These are phyloP conservation scores for Sinella curviseta DNA, from an alignment of 1,140 invertebrate genomes.

Conservation along the genomic window DNA sequence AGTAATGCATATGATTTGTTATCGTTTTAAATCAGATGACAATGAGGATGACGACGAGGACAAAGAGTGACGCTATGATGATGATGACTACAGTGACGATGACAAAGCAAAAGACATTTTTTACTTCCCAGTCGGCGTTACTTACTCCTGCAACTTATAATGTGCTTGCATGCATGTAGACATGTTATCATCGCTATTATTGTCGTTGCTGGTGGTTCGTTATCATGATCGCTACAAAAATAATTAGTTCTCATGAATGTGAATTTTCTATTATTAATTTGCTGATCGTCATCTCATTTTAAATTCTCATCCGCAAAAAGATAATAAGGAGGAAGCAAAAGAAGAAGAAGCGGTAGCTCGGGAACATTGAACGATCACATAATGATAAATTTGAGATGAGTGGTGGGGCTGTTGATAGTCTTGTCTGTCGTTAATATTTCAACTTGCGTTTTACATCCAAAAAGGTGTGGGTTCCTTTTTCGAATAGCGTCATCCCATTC, in stretches of 20 bases:
- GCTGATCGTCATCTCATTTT: background rate
- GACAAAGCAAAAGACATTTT: background rate
- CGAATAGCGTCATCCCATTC: background rate
- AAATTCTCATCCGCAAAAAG: background rate
- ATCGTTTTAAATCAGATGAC: background rate
- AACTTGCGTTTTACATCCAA: background rate
- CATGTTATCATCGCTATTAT: background rate
- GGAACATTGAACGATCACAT: too few relatives aligned
- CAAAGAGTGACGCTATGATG: background rate
- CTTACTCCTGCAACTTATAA: too few relatives aligned
- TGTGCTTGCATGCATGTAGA: too few relatives aligned
- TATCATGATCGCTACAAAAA: background rate
- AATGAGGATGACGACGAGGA: background rate
- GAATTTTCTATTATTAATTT: background rate
- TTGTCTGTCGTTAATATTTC: too few relatives aligned
- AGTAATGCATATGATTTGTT: too few relatives aligned
- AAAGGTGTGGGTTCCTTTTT: too few relatives aligned
- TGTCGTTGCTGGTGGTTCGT: background rate
- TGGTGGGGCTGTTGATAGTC: too few relatives aligned
- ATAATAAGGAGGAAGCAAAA: background rate
- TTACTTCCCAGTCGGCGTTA: background rate
- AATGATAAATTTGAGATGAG: too few relatives aligned
- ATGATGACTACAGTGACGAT: background rate
- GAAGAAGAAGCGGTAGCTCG: too few relatives aligned
- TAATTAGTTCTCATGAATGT: background rate